These are phyloP conservation scores for Trypoxylon attenuatum DNA, from an alignment of 2,888 invertebrate genomes.

Conservation along the genomic window DNA sequence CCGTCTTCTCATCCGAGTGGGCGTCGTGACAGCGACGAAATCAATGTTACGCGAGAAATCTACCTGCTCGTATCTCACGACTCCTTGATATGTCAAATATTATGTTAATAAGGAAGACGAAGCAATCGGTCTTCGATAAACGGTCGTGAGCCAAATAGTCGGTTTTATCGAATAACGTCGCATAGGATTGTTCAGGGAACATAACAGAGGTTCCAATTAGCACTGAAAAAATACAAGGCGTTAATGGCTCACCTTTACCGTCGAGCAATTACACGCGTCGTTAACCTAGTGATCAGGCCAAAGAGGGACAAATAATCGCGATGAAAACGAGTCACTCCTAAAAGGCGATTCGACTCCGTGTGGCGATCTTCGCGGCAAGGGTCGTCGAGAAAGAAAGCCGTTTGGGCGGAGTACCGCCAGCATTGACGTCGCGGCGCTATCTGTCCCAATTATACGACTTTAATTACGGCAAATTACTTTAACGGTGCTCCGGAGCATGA, in stretches of 20 bases:
- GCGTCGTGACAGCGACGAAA: too few species aligned
- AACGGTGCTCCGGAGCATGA: slow-evolving; percentile 30
- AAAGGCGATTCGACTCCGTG: slow-evolving; percentile 12
- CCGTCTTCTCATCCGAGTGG: too few species aligned
- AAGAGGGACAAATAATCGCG: slow-evolving; percentile 6
- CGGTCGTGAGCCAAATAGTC: not conserved
- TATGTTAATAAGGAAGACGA: not conserved
- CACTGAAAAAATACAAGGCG: not conserved
- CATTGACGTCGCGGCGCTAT: slow-evolving; percentile 33
- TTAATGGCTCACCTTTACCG: not conserved
- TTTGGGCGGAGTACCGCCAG: not conserved
- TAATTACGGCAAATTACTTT: slow-evolving; percentile 56
- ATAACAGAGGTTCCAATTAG: not conserved
- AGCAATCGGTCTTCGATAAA: not conserved
- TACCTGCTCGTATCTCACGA: not conserved
- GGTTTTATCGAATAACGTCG: not conserved
- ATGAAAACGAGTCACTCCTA: slow-evolving; percentile 5
- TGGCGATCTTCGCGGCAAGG: not conserved
- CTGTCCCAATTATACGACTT: slow-evolving; percentile 49
- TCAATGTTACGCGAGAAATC: not conserved
- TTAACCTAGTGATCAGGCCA: slow-evolving; percentile 5
- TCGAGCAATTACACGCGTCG: not conserved
- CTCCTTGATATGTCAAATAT: not conserved
- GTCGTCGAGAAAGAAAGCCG: not conserved
- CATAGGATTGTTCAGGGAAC: not conserved